phyloP scores from a whole-genome alignment of 2,888 invertebrate genomes.

The Zonitis immaculata region DNA sequence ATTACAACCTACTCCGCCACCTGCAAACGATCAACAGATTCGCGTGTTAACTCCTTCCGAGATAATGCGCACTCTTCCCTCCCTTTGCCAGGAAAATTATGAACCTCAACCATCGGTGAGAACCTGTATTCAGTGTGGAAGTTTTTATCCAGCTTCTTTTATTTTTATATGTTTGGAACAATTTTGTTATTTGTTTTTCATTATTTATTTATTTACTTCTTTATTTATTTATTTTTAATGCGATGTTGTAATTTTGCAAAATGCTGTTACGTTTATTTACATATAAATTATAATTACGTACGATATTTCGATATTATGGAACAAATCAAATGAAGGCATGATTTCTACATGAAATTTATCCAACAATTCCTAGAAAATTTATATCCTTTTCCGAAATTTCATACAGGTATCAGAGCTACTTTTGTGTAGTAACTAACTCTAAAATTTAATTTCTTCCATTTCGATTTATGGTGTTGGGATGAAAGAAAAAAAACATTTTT shows the following conservation, averaged over 20 bases:
- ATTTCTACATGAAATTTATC: not conserved
- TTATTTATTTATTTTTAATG: conserved; percentile 13
- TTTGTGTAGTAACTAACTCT: conserved; percentile 24
- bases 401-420: conserved; percentile 37
- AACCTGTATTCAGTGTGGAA: conserved; percentile 34
- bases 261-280: conserved; percentile 5
- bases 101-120: conserved; percentile 55
- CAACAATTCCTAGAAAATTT: conserved; percentile 2
- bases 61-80: conserved; percentile 87
- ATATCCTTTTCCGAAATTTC: conserved; percentile 19
- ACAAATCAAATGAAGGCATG: not conserved
- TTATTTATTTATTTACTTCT: conserved; percentile 5
- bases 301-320: not conserved
- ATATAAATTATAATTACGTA: not conserved
- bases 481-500: not conserved
- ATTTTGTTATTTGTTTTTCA: conserved; percentile 17
- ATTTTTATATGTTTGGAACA: conserved; percentile 26
- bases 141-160: conserved; percentile 26
- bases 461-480: conserved; percentile 18
- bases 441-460: conserved; percentile 9
- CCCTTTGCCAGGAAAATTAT: conserved; percentile 70
- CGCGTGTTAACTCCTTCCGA: conserved; percentile 84
- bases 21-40: conserved; percentile 71
- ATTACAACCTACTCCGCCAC: conserved; percentile 15
- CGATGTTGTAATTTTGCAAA: conserved; percentile 12